Percentiles rank a stretch among this genome's conserved stretches.
Evolutionary conservation across 2,888 invertebrate genomes (phyloP).

Genomic region (Perizoma flavofasciatum): DNA sequence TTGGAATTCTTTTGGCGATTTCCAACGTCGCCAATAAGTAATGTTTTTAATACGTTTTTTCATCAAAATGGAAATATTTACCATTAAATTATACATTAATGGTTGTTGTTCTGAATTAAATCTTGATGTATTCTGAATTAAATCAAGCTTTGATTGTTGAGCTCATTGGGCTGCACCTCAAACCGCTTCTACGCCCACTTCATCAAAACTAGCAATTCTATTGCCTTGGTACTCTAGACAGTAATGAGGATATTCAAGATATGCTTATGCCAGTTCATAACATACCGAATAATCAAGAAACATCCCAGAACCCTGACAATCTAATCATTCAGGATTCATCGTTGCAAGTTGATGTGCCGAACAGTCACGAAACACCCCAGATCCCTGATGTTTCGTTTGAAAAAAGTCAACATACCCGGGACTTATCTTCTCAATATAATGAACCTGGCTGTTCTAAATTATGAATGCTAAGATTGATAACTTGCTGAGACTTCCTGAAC

Average conservation of each 20-base stretch:
- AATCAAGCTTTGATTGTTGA: too few relatives aligned
- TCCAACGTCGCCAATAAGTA: conserved; percentile 7
- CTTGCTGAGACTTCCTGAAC: conserved; percentile 14
- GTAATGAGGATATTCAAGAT: too few relatives aligned
- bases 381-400: conserved; percentile 2
- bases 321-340: background rate
- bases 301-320: background rate
- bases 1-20: conserved; percentile 2
- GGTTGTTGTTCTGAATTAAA: too few relatives aligned
- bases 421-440: background rate
- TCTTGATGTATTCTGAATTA: too few relatives aligned
- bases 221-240: conserved; percentile 8
- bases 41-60: conserved; percentile 4
- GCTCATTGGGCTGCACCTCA: background rate
- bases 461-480: conserved; percentile 4
- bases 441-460: conserved; percentile 4
- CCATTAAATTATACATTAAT: too few relatives aligned
- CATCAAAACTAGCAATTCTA: conserved; percentile 9
- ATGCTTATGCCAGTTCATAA: too few relatives aligned
- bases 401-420: background rate
- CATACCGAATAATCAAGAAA: background rate
- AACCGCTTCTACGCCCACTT: background rate
- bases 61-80: too few relatives aligned
- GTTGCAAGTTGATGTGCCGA: background rate
- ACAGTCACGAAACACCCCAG: background rate